These are phyloP conservation scores for Alcedo quadribrachys DNA, from an alignment of 2,797 vertebrate species.

Conservation along the genomic window DNA sequence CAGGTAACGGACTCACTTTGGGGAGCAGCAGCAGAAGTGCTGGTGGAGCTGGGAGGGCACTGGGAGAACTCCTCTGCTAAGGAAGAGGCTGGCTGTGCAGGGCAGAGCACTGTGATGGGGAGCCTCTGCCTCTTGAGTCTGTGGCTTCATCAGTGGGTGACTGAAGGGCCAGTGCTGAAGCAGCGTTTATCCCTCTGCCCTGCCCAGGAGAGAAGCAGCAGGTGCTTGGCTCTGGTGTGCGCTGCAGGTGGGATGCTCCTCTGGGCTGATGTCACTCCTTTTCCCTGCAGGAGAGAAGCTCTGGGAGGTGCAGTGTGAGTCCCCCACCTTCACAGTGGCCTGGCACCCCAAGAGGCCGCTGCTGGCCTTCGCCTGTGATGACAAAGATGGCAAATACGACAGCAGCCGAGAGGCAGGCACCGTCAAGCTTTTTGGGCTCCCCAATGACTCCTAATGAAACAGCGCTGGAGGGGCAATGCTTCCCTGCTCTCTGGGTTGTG, in stretches of 20 bases:
- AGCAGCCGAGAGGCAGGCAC: constrained; percentile 95
- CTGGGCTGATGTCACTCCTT: not conserved
- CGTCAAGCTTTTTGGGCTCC: constrained; percentile 95
- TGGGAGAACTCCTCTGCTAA: not conserved
- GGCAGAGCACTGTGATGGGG: not conserved
- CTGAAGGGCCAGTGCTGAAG: not conserved
- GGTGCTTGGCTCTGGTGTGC: not conserved
- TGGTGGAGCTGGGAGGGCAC: not conserved
- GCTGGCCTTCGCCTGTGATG: constrained; percentile 95
- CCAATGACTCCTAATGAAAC: constrained; percentile 88
- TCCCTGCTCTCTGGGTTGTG: not conserved
- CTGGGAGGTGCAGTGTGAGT: constrained; percentile 98
- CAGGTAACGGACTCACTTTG: constrained; percentile 78
- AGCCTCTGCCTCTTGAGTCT: not conserved
- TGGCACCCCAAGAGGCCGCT: constrained; percentile 97
- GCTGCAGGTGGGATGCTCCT: not conserved
- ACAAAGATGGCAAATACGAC: constrained; percentile 98
- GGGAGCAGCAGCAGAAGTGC: not conserved
- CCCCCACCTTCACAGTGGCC: constrained; percentile 96
- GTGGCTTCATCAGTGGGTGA: not conserved
- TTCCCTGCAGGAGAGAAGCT: constrained; percentile 90
- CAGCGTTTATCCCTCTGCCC: not conserved
- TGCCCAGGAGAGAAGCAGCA: not conserved
- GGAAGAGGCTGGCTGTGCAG: not conserved
- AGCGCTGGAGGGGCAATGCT: fast-evolving